Conservation (phyloP, 1,140 invertebrate species). For the Lordiphosa mommai region DNA sequence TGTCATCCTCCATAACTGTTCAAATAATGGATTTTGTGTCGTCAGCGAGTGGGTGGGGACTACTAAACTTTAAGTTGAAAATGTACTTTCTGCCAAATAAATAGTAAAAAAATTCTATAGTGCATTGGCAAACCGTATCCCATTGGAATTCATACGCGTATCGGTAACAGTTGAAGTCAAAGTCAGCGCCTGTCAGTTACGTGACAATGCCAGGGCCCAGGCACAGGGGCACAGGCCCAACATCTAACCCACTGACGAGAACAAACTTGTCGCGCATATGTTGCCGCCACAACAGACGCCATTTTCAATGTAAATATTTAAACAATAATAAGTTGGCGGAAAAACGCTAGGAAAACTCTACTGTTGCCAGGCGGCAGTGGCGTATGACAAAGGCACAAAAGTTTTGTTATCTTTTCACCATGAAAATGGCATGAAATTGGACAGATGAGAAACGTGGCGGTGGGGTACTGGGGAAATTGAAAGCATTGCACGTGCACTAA, state of each 20-base stretch:
- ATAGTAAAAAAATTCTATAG: too few relatives aligned
- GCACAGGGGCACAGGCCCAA: conserved; percentile 19
- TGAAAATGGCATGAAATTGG: conserved; percentile 66
- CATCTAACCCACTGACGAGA: background rate
- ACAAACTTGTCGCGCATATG: conserved; percentile 55
- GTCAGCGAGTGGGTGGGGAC: too few relatives aligned
- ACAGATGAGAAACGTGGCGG: conserved; percentile 19
- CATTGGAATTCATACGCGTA: conserved; percentile 46
- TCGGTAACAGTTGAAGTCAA: conserved; percentile 20
- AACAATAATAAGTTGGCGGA: conserved; percentile 76
- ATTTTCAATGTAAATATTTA: conserved; percentile 71
- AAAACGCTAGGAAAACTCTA: conserved; percentile 67
- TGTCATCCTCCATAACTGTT: too few relatives aligned
- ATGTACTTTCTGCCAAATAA: too few relatives aligned
- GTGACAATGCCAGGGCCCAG: conserved; percentile 56
- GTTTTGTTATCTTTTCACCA: conserved; percentile 71
- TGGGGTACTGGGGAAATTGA: conserved; percentile 15
- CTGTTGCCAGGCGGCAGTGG: conserved; percentile 28
- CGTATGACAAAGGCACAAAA: conserved; percentile 45
- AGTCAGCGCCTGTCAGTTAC: conserved; percentile 42
- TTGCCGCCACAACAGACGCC: conserved; percentile 2
- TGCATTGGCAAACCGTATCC: background rate
- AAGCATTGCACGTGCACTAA: conserved; percentile 56
- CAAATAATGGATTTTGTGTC: too few relatives aligned
- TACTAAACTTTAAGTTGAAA: too few relatives aligned